These are phyloP conservation scores for Ceratitis capitata DNA, from an alignment of 1,140 invertebrate genomes.

Conservation along the genomic window DNA sequence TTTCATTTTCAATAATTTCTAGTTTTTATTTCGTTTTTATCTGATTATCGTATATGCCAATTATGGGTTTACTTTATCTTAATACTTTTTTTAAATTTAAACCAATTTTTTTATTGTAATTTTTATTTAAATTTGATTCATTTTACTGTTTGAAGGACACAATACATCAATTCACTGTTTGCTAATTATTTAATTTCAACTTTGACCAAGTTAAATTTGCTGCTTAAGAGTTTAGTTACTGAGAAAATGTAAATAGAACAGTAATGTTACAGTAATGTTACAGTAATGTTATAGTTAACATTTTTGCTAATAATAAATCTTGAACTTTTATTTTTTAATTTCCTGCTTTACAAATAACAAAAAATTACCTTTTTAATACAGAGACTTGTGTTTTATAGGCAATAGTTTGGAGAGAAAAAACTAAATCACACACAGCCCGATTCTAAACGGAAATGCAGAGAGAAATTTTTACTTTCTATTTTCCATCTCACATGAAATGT, in stretches of 20 bases:
- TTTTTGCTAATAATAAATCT: neutral
- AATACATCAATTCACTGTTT: slow-evolving; percentile 19
- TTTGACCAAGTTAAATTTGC: neutral
- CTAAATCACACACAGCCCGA: too few relatives aligned
- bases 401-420: too few relatives aligned
- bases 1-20: too few relatives aligned
- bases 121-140: neutral
- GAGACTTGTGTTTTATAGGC: too few relatives aligned
- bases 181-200: neutral
- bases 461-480: too few relatives aligned
- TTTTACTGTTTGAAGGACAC: neutral
- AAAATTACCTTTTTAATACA: too few relatives aligned
- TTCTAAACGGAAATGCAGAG: too few relatives aligned
- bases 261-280: neutral
- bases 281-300: too few relatives aligned
- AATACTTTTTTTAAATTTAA: neutral
- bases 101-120: neutral
- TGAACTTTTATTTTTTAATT: neutral
- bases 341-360: neutral
- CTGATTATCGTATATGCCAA: too few relatives aligned
- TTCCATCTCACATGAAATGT: too few relatives aligned
- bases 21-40: too few relatives aligned
- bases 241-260: neutral
- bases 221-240: neutral
- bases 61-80: neutral